Evolutionary conservation across 2,888 invertebrate genomes (phyloP).

Genomic region (Oxycera nigricornis): DNA sequence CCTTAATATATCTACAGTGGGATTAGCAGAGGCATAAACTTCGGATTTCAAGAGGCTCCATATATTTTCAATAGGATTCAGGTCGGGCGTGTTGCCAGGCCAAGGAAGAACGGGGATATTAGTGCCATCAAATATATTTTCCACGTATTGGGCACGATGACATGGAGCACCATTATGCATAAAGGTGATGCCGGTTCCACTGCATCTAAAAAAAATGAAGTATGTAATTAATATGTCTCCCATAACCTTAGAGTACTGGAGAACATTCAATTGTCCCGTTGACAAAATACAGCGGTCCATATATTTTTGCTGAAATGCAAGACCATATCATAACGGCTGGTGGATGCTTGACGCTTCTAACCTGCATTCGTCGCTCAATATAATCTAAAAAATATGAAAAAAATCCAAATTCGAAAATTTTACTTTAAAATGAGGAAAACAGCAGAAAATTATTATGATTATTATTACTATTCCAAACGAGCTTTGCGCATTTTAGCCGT

Average conservation of each 20-base stretch:
- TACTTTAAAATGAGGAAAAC: not conserved
- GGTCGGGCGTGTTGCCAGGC: too few relatives aligned
- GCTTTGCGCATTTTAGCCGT: not conserved
- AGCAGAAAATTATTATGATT: not conserved
- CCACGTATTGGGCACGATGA: not conserved
- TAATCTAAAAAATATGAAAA: not conserved
- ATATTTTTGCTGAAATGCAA: not conserved
- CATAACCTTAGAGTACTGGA: not conserved
- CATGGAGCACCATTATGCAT: not conserved
- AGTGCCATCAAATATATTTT: not conserved
- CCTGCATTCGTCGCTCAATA: not conserved
- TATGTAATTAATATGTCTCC: not conserved
- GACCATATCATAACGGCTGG: not conserved
- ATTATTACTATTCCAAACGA: not conserved
- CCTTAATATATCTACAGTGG: not conserved
- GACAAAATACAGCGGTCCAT: too few relatives aligned
- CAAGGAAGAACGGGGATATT: not conserved
- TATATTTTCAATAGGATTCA: not conserved
- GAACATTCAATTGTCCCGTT: not conserved
- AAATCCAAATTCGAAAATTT: not conserved
- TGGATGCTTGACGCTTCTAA: not conserved
- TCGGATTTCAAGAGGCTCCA: not conserved
- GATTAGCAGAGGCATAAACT: not conserved
- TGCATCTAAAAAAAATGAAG: not conserved
- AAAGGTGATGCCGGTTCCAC: not conserved